Conservation (phyloP, 2,888 invertebrate species). For the Agrotis exclamationis region DNA sequence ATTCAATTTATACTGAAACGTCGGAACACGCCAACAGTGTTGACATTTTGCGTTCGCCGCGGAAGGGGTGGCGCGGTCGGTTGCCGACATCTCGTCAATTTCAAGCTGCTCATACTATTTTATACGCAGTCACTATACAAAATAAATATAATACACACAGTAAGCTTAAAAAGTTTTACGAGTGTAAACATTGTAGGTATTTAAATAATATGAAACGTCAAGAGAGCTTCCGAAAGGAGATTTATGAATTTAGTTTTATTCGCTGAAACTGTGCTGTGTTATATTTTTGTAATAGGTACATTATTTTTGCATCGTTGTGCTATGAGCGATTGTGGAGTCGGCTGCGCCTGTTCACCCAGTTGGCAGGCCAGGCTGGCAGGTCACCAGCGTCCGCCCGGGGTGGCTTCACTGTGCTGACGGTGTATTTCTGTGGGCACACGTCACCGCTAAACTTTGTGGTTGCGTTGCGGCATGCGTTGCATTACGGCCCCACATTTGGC, state of each 20-base stretch:
- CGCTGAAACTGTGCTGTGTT: constrained; percentile 6
- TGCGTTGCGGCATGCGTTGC: constrained; percentile 69
- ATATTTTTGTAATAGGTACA: constrained; percentile 19
- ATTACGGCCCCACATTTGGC: constrained; percentile 75
- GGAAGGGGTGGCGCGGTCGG: constrained; percentile 32
- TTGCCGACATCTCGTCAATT: constrained; percentile 36
- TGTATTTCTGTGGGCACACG: constrained; percentile 79
- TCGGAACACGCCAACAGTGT: constrained; percentile 28
- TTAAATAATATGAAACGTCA: constrained; percentile 57
- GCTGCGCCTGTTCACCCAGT: constrained; percentile 77
- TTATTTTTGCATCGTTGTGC: constrained; percentile 32
- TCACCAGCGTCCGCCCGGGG: constrained; percentile 75
- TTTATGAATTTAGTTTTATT: constrained; percentile 55
- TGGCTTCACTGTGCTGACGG: constrained; percentile 70
- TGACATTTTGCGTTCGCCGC: constrained; percentile 40
- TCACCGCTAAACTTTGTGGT: constrained; percentile 74
- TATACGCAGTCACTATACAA: constrained; percentile 38
- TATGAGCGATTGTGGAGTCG: constrained; percentile 62
- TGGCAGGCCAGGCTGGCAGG: constrained; percentile 83
- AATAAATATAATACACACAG: constrained; percentile 51
- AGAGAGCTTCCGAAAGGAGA: constrained; percentile 50
- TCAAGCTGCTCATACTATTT: constrained; percentile 22
- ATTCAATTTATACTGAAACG: constrained; percentile 29
- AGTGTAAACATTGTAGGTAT: constrained; percentile 53
- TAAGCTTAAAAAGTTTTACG: constrained; percentile 56